These are phyloP conservation scores for Cacatua alba DNA, from an alignment of 2,113 vertebrate species.

Conservation along the genomic window DNA sequence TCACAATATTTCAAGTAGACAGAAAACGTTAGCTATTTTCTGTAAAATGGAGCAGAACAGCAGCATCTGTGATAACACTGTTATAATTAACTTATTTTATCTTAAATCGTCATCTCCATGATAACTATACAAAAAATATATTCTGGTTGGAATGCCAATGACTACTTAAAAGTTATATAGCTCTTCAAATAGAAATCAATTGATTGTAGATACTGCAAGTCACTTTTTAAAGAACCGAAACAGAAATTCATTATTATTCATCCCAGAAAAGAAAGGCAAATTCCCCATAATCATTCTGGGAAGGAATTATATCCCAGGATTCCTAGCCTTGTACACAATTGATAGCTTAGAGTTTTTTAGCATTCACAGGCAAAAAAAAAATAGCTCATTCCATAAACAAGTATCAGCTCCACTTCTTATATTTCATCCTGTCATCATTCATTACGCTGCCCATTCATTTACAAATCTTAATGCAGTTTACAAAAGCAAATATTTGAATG, in stretches of 20 bases:
- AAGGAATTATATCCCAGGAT: background rate
- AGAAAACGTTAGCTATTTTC: background rate
- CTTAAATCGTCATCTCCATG: background rate
- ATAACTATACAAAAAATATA: background rate
- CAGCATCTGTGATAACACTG: background rate
- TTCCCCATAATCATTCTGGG: background rate
- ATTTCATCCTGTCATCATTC: background rate
- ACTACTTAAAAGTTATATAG: background rate
- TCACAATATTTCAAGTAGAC: background rate
- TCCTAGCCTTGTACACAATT: background rate
- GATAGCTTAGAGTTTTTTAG: background rate
- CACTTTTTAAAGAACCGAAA: background rate
- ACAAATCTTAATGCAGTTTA: background rate
- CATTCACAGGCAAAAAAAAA: background rate
- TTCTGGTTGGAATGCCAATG: background rate
- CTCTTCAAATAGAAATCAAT: background rate
- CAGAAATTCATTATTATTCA: background rate
- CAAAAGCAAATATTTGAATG: background rate
- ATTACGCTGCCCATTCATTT: background rate
- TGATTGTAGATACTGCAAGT: background rate
- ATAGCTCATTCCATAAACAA: background rate
- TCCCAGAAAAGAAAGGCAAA: background rate
- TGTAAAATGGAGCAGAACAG: background rate
- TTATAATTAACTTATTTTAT: background rate
- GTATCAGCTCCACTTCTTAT: background rate